phyloP scores from a whole-genome alignment of 2,113 vertebrate species.

The Psilopsiagon aurifrons region DNA sequence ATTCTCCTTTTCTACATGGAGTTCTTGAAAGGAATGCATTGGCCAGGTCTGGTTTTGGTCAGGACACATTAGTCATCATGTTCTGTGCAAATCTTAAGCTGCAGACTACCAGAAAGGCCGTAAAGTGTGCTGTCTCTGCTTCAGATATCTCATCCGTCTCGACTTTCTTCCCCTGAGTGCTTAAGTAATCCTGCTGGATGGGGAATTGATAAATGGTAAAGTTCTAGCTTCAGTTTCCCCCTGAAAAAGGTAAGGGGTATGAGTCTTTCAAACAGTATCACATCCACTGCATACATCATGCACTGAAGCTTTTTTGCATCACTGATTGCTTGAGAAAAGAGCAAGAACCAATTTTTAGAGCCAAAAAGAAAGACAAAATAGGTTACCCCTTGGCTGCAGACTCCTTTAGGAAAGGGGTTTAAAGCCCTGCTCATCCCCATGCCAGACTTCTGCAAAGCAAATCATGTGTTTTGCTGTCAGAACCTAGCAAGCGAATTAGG shows the following conservation, averaged over 20 bases:
- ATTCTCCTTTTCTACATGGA: not conserved
- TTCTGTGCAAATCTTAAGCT: not conserved
- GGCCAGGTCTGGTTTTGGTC: slow-evolving; percentile 29
- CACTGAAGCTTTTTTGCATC: not conserved
- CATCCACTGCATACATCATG: not conserved
- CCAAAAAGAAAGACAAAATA: not conserved
- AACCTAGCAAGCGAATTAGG: not conserved
- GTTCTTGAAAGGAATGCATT: not conserved
- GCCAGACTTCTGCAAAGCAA: not conserved
- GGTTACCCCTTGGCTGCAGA: not conserved
- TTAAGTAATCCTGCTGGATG: not conserved
- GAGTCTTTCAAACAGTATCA: not conserved
- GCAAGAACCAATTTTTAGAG: not conserved
- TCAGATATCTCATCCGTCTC: slow-evolving; percentile 13
- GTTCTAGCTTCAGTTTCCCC: not conserved
- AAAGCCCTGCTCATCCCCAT: not conserved
- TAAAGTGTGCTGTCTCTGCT: not conserved
- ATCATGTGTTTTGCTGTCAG: not conserved
- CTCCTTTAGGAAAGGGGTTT: not conserved
- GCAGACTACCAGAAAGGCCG: not conserved
- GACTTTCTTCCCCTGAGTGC: not conserved
- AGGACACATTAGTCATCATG: not conserved
- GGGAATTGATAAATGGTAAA: not conserved
- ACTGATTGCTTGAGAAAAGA: not conserved
- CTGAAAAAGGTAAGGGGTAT: not conserved